Conservation (phyloP, 1,140 invertebrate genomes). For the Cherax quadricarinatus region DNA sequence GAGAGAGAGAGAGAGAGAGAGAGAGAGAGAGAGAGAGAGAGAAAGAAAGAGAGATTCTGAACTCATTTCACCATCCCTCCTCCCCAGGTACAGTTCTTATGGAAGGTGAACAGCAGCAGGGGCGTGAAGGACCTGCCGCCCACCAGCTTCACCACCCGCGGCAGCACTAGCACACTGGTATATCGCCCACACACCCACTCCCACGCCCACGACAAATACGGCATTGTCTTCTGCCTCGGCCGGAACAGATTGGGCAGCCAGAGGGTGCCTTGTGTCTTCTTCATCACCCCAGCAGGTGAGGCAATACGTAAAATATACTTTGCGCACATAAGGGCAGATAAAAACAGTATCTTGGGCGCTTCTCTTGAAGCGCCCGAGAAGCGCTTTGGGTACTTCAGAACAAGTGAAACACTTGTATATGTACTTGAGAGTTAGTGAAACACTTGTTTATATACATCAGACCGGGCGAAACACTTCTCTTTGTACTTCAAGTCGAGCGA, state of each 20-base stretch:
- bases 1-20: too few relatives aligned
- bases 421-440: conserved; percentile 80
- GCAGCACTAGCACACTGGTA: conserved; percentile 37
- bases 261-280: conserved; percentile 87
- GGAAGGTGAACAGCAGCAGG: conserved; percentile 56
- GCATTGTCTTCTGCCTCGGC: conserved; percentile 90
- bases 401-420: too few relatives aligned
- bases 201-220: conserved; percentile 80
- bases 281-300: conserved; percentile 88
- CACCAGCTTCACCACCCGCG: conserved; percentile 9
- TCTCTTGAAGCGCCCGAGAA: too few relatives aligned
- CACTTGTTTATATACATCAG: not conserved
- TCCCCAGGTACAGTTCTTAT: conserved; percentile 31
- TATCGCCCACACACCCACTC: conserved; percentile 44
- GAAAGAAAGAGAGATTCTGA: too few relatives aligned
- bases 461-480: too few relatives aligned
- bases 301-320: too few relatives aligned
- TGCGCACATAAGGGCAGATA: too few relatives aligned
- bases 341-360: too few relatives aligned
- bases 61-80: not conserved
- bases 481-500: too few relatives aligned
- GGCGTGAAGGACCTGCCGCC: conserved; percentile 43
- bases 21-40: too few relatives aligned
- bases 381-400: too few relatives aligned
- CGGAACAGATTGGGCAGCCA: conserved; percentile 89